Conservation (phyloP, 1,140 invertebrate genomes). For the Cardiocondyla obscurior region DNA sequence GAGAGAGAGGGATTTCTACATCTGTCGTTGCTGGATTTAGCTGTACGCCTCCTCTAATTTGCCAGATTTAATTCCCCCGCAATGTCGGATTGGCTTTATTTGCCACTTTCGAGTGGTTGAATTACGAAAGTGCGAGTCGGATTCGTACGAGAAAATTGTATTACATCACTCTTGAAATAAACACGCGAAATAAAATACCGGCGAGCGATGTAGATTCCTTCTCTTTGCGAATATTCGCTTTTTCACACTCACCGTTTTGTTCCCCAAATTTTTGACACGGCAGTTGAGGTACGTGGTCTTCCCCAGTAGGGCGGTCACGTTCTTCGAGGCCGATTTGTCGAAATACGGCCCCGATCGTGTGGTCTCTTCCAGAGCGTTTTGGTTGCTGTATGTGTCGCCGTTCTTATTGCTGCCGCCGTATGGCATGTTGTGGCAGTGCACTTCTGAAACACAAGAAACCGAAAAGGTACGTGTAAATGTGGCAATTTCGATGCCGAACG, state of each 20-base stretch:
- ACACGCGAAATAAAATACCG: not conserved
- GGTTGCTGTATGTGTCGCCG: slow-evolving; percentile 75
- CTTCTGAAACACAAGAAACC: slow-evolving; percentile 75
- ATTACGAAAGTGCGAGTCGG: not conserved
- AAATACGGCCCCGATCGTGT: slow-evolving; percentile 86
- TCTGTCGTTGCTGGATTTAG: not conserved
- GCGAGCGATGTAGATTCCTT: not conserved
- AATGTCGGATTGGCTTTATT: not conserved
- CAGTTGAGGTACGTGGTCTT: slow-evolving; percentile 94
- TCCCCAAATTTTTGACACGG: slow-evolving; percentile 92
- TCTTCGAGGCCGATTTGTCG: slow-evolving; percentile 88
- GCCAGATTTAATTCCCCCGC: not conserved
- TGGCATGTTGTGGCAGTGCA: slow-evolving; percentile 74
- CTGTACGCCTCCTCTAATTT: not conserved
- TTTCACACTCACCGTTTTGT: slow-evolving; percentile 90
- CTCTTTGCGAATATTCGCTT: not conserved
- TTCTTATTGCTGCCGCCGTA: slow-evolving; percentile 76
- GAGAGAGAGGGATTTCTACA: not conserved
- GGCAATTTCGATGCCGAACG: slow-evolving; percentile 39
- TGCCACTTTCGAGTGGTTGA: not conserved
- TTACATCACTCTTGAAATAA: not conserved
- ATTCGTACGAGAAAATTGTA: not conserved
- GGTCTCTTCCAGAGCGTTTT: slow-evolving; percentile 78
- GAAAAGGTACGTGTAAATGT: slow-evolving; percentile 34
- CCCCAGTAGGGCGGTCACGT: slow-evolving; percentile 92